These are phyloP conservation scores for Rhagonycha lutea DNA, from an alignment of 2,888 invertebrate species.

Conservation along the genomic window DNA sequence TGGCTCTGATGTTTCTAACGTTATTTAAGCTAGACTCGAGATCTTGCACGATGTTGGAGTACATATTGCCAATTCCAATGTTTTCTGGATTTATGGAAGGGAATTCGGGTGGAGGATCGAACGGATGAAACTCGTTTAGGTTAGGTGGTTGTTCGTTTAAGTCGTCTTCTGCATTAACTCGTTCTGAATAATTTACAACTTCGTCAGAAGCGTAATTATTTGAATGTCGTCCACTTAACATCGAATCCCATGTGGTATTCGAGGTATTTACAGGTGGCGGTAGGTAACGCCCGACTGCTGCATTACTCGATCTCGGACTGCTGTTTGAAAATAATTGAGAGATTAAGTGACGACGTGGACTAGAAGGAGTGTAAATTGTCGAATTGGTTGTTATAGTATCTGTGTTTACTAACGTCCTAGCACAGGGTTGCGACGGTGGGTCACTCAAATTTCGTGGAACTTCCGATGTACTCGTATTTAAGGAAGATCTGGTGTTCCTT, in stretches of 20 bases:
- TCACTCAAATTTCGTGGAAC: not conserved
- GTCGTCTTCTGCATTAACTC: constrained; percentile 47
- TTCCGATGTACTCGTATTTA: not conserved
- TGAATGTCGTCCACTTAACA: not conserved
- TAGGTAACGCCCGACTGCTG: not conserved
- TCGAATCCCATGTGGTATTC: not conserved
- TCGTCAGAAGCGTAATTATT: constrained; percentile 45
- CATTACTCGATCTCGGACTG: not conserved
- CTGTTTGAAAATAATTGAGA: constrained; percentile 39
- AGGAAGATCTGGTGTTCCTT: not conserved
- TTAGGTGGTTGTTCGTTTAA: constrained; percentile 23
- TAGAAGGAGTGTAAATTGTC: constrained; percentile 39
- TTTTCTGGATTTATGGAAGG: constrained; percentile 44
- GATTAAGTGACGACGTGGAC: constrained; percentile 42
- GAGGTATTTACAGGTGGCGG: not conserved
- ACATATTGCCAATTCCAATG: constrained; percentile 49
- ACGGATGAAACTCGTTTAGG: constrained; percentile 38
- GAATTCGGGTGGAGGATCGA: constrained; percentile 43
- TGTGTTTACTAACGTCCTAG: constrained; percentile 27
- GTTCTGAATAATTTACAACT: constrained; percentile 51
- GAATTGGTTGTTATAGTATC: constrained; percentile 37
- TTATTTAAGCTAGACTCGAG: constrained; percentile 50
- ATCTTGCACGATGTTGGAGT: constrained; percentile 51
- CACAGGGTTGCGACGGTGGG: constrained; percentile 11
- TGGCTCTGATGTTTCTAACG: constrained; percentile 45